phyloP scores from a whole-genome alignment of 2,113 vertebrate species.

The Naja naja region DNA sequence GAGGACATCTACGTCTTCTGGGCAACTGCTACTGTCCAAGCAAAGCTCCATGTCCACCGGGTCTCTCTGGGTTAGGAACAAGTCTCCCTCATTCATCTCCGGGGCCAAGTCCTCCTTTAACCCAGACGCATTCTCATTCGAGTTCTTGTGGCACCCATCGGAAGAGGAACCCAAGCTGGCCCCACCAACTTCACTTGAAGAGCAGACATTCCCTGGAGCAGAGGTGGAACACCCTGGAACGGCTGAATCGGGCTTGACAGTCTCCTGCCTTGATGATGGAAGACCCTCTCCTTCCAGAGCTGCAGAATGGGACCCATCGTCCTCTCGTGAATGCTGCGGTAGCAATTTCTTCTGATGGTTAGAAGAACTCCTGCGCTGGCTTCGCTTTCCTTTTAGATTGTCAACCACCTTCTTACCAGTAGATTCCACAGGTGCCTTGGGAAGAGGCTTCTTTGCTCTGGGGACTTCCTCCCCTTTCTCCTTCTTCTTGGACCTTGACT shows the following conservation, averaged over 20 bases:
- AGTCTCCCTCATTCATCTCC: conserved; percentile 55
- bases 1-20: conserved; percentile 19
- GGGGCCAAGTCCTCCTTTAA: conserved; percentile 33
- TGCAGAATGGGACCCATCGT: background rate
- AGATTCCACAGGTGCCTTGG: background rate
- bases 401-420: rapidly evolving
- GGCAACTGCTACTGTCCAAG: conserved; percentile 44
- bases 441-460: rapidly evolving
- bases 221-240: background rate
- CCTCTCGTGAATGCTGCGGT: background rate
- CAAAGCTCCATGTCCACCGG: conserved; percentile 77
- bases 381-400: background rate
- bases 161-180: background rate
- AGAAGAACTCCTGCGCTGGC: background rate
- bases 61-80: conserved; percentile 76
- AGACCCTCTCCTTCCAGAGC: rapidly evolving
- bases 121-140: conserved; percentile 13
- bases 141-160: background rate
- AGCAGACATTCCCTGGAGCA: background rate
- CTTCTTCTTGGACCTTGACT: conserved; percentile 35
- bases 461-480: background rate
- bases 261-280: background rate
- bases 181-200: background rate
- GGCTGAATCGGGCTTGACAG: background rate
- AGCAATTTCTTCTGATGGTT: background rate